Evolutionary conservation across 37 sponge, comb jelly and placozoan genomes (phyloP), one percentile per base, ranked within the genome.

Genomic region (Tethya wilhelma): DNA sequence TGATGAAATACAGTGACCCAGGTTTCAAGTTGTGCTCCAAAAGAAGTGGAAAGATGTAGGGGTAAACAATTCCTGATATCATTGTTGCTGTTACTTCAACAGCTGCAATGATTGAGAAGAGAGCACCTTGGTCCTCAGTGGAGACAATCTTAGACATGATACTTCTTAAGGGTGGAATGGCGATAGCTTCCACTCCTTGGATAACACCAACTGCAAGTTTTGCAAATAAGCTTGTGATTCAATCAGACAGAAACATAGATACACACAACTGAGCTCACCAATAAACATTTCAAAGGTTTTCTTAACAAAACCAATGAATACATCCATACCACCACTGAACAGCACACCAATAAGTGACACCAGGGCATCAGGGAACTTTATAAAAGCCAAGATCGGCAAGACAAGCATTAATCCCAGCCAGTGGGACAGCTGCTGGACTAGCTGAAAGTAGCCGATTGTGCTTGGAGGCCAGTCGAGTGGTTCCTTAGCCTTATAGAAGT

Each of bases 321-420:
- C 23, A 42, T 75, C 36, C 53, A 75, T 76, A 26, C 40, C 49
- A 30, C 38, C 37, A 56, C 46, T 44, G 30, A 82, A 56, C 4
- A 64, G 6, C 26, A 85, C 25, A 0, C 86, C 76, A 26, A 90
- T 49, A 2, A 85, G 20, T 1, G 76, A 56, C 23, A 90, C 85
- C 28, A 84, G 45, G 19, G 82, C 22, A 39, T 90, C 91, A n/a
- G 86, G 82, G 1, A 85, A 44, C 44, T 76, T 76, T 5, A 80
- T 40, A 2, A 67, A 44, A 9, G 74, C 64, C n/a, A 87, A 14
- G 36, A 90, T 58, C 23, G 91, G 91, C 20, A 90, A 60, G 2
- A 85, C 8, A 8, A 85, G n/a, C 23, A 90, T 1, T 0, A 81
- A 28, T 9, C 42, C 81, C 34, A 63, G 49, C n/a, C 64, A 45